Evolutionary conservation across 37 sponge, comb jelly and placozoan genomes (phyloP).

Genomic region (Chondrilla cf. caribensis): DNA sequence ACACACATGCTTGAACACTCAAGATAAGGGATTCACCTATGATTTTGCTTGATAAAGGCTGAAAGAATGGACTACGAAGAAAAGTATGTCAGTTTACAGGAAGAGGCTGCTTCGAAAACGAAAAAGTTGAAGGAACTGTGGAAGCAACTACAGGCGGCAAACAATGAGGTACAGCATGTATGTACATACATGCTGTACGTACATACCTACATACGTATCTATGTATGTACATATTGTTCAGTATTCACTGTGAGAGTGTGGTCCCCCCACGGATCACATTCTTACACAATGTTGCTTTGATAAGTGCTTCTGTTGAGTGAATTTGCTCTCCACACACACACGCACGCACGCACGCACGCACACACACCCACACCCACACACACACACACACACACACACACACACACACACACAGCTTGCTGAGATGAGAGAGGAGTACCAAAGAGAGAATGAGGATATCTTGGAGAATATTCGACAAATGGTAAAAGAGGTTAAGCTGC

Average conservation of each 20-base stretch:
- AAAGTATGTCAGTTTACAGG: conserved; percentile 89
- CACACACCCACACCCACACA: neutral
- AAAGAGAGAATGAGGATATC: conserved; percentile 78
- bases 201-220: neutral
- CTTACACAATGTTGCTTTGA: no score
- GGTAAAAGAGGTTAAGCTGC: conserved; percentile 70
- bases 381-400: neutral
- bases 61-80: conserved; percentile 83
- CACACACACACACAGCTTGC: conserved; percentile 56
- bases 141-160: conserved; percentile 82
- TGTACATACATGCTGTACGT: neutral
- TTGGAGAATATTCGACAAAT: conserved; percentile 78
- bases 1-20: no score
- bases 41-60: conserved; percentile 41
- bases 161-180: conserved; percentile 75
- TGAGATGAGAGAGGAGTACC: conserved; percentile 77
- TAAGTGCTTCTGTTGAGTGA: no score
- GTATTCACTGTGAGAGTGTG: no score
- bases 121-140: conserved; percentile 82
- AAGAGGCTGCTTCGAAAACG: conserved; percentile 90
- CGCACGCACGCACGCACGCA: neutral
- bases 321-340: no score
- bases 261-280: no score
- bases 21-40: no score
- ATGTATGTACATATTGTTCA: neutral